phyloP scores from a whole-genome alignment of 2,113 vertebrate genomes.

The Pelusios castaneus region DNA sequence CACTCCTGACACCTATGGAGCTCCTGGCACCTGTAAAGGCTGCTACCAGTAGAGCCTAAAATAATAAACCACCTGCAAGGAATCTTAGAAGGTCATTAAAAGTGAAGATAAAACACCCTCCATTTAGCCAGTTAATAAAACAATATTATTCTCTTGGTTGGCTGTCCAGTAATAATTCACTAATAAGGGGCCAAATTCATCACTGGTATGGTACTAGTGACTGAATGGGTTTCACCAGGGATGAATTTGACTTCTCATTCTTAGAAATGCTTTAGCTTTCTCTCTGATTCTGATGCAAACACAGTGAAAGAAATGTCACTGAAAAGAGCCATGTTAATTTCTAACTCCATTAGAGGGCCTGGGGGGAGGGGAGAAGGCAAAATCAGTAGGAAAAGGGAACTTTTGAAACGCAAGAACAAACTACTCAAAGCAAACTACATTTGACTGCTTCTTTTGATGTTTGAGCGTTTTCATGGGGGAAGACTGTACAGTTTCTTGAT shows the following conservation, averaged over 20 bases:
- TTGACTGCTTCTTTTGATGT: background rate
- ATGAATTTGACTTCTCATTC: background rate
- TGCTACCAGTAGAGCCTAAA: background rate
- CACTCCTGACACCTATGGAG: background rate
- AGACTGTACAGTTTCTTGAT: background rate
- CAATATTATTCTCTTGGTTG: background rate
- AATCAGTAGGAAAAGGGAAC: background rate
- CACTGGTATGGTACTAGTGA: background rate
- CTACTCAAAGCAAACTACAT: background rate
- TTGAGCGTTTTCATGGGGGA: background rate
- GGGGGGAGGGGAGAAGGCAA: no score
- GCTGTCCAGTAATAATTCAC: background rate
- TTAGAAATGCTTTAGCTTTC: background rate
- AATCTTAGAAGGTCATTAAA: background rate
- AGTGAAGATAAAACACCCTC: background rate
- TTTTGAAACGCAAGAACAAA: background rate
- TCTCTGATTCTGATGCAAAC: background rate
- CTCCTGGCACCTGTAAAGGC: fast-evolving
- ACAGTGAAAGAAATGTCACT: background rate
- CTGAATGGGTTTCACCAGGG: background rate
- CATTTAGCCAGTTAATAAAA: background rate
- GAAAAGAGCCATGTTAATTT: background rate
- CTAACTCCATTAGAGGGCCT: fast-evolving
- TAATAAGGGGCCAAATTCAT: background rate
- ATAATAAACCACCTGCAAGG: background rate